Evolutionary conservation across 2,113 vertebrate species (phyloP), one percentile per base, ranked within the genome.

Genomic region (Polypterus senegalus): DNA sequence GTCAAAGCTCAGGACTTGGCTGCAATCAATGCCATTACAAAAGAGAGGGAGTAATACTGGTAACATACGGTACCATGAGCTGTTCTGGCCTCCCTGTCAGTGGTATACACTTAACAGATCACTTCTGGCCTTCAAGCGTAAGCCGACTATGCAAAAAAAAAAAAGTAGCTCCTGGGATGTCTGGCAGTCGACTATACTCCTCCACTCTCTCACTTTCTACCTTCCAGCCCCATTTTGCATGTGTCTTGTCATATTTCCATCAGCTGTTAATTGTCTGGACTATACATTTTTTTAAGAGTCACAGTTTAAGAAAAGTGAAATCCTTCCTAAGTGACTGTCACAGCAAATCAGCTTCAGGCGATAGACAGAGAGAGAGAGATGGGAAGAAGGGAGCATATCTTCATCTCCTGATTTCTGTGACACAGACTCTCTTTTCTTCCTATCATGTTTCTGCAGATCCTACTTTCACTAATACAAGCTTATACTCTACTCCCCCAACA

Each of bases 21-120:
- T 27, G 27, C 27, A 27, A 27, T 27, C 27, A 27, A 27, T 27
- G 71, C 66, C 60, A 66, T 72, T 70, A 66, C 61, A 74, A 82
- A 90, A 84, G 91, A 94, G 92, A 92, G 89, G 93, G 95, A 96
- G 92, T 87, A 81, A 71, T 72, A 88, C 80, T 76, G 83, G 93
- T 97, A 96, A 93, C 94, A 93, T 79, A 86, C 89, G 80, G 94
- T 97, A 94, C 95, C 94, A 96, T 89, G 89, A 92, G 87, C 88
- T 75, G 82, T 74, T 78, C 64, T 74, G 76, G 86, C 84, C 83
- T 86, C 89, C 82, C 83, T 76, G 84, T 75, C 86, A 83, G 83
- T 75, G 76, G 70, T 73, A 73, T 82, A 80, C 79, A 81, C 86
- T 79, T 77, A 80, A 83, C 75, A 82, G 81, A 84, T 83, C 82